These are phyloP conservation scores for Hoplodrina blanda DNA, from an alignment of 2,888 invertebrate species.

Conservation along the genomic window DNA sequence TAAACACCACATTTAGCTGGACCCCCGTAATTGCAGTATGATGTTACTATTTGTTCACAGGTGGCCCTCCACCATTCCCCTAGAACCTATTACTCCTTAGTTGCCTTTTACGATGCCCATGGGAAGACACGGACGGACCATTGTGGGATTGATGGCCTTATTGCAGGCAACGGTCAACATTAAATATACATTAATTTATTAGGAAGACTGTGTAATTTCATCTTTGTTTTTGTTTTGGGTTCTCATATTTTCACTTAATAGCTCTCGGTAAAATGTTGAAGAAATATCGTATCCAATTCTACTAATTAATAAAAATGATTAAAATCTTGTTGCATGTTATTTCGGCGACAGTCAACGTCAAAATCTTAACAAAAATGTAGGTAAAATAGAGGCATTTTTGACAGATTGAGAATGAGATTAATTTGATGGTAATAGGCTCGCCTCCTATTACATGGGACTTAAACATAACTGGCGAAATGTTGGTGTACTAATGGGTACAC, in stretches of 20 bases:
- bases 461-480: no score
- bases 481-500: no score
- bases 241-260: slow-evolving; percentile 21
- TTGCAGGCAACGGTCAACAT: slow-evolving; percentile 52
- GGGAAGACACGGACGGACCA: slow-evolving; percentile 45
- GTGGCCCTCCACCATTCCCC: slow-evolving; percentile 47
- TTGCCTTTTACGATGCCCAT: slow-evolving; percentile 56
- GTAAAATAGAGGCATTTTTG: no score
- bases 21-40: slow-evolving; percentile 47
- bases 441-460: no score
- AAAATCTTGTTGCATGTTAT: no score
- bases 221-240: slow-evolving; percentile 36
- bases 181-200: slow-evolving; percentile 61
- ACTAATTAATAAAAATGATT: no score
- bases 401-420: no score
- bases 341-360: no score
- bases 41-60: slow-evolving; percentile 55
- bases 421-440: no score
- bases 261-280: not conserved
- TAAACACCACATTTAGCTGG: slow-evolving; percentile 48
- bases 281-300: not conserved
- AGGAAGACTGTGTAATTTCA: slow-evolving; percentile 20
- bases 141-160: slow-evolving; percentile 52
- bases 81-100: slow-evolving; percentile 53
- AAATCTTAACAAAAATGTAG: no score